phyloP scores from a whole-genome alignment of 2,797 vertebrate species.

The Hozukius guyotensis region DNA sequence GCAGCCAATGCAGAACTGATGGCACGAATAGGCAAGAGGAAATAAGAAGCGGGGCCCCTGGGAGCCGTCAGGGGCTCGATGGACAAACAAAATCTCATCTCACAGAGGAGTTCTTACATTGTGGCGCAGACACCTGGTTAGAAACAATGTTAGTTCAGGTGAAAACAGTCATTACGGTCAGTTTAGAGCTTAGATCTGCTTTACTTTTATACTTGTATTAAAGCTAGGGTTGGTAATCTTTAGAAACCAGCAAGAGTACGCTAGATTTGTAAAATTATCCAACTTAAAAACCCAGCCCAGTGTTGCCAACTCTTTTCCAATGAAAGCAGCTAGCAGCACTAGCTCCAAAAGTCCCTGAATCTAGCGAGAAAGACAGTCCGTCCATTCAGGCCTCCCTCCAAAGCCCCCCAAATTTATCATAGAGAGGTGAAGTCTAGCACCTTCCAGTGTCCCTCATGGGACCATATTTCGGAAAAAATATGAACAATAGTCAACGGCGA shows the following conservation, averaged over 20 bases:
- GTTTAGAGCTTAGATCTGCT: slow-evolving; percentile 54
- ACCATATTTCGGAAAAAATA: no score
- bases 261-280: no score
- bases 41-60: slow-evolving; percentile 57
- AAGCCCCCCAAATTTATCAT: no score
- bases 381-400: no score
- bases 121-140: slow-evolving; percentile 35
- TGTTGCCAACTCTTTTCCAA: background rate
- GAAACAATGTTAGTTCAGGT: slow-evolving; percentile 48
- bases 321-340: background rate
- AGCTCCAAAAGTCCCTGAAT: no score
- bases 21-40: slow-evolving; percentile 86
- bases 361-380: no score
- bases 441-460: no score
- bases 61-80: background rate
- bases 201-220: slow-evolving; percentile 49
- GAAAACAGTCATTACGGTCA: slow-evolving; percentile 15
- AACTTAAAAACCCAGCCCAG: no score
- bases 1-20: slow-evolving; percentile 88
- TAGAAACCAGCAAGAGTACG: background rate
- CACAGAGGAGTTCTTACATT: slow-evolving; percentile 18
- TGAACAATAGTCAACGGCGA: no score
- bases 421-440: no score
- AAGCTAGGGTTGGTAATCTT: background rate
- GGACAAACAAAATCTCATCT: slow-evolving; percentile 23